These are phyloP conservation scores for Asteroscopus sphinx DNA, from an alignment of 2,888 invertebrate genomes.

Conservation along the genomic window DNA sequence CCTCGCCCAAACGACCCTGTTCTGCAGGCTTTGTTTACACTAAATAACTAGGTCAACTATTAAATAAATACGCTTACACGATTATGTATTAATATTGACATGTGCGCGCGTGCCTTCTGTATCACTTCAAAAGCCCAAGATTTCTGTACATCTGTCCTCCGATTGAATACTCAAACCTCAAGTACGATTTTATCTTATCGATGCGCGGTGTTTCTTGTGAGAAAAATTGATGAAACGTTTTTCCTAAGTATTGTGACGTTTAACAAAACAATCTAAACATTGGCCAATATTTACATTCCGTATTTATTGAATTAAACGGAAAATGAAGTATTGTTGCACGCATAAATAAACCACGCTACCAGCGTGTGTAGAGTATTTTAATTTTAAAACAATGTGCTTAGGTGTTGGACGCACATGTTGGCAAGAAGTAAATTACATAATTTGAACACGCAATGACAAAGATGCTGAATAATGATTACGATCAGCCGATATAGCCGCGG, in stretches of 20 bases:
- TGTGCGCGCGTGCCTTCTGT: conserved; percentile 15
- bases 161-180: conserved; percentile 22
- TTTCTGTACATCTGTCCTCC: background rate
- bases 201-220: conserved; percentile 6
- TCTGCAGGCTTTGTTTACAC: conserved; percentile 74
- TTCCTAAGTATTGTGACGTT: conserved; percentile 16
- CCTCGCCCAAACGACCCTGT: conserved; percentile 82
- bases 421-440: conserved; percentile 54
- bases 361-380: conserved; percentile 4
- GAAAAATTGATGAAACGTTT: conserved; percentile 24
- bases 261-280: background rate
- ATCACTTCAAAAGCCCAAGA: background rate
- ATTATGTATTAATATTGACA: conserved; percentile 19
- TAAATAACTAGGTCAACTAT: conserved; percentile 73
- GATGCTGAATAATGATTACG: conserved; percentile 49
- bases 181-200: conserved; percentile 31
- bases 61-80: conserved; percentile 23
- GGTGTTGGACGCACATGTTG: conserved; percentile 27
- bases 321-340: conserved; percentile 2
- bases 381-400: conserved; percentile 10
- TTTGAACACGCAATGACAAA: conserved; percentile 49
- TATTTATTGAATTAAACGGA: conserved; percentile 1
- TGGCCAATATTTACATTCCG: conserved; percentile 7
- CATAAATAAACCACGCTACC: conserved; percentile 1
- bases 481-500: conserved; percentile 19